Conservation (phyloP, 2,797 vertebrate species). For the Darevskia mixta region DNA sequence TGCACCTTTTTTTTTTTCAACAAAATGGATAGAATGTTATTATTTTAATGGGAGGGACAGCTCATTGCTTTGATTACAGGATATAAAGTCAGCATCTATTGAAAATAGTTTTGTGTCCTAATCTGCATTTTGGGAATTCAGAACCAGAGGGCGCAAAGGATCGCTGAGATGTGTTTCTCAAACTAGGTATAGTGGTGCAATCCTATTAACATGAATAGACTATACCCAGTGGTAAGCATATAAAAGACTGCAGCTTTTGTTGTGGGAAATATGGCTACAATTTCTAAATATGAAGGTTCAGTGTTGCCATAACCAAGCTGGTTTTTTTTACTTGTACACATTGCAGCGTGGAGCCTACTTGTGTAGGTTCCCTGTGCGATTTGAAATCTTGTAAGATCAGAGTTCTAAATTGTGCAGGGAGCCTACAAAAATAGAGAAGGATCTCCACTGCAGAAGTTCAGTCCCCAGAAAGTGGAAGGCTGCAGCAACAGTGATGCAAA, state of each 20-base stretch:
- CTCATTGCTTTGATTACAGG: slow-evolving; percentile 45
- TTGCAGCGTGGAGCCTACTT: too few relatives aligned
- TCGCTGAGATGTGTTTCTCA: not conserved
- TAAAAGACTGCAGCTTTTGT: not conserved
- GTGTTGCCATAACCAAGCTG: not conserved
- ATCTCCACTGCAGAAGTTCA: too few relatives aligned
- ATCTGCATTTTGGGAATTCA: slow-evolving; percentile 9
- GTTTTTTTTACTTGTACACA: too few relatives aligned
- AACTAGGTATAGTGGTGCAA: not conserved
- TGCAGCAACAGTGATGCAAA: too few relatives aligned
- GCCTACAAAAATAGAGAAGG: too few relatives aligned
- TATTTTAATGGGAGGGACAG: slow-evolving; percentile 35
- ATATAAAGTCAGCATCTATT: slow-evolving; percentile 36
- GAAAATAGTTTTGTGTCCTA: not conserved
- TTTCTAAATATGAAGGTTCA: not conserved
- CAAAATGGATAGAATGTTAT: slow-evolving; percentile 41
- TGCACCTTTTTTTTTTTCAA: slow-evolving; percentile 45
- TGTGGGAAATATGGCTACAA: not conserved
- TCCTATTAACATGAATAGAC: not conserved
- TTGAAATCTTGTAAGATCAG: too few relatives aligned
- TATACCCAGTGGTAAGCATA: not conserved
- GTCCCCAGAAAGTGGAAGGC: too few relatives aligned
- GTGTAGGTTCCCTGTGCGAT: too few relatives aligned
- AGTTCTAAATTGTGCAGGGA: too few relatives aligned
- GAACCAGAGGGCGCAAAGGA: not conserved